Evolutionary conservation across 2,888 invertebrate species (phyloP), one percentile per base, ranked within the genome.

Genomic region (Epinotia ramella): DNA sequence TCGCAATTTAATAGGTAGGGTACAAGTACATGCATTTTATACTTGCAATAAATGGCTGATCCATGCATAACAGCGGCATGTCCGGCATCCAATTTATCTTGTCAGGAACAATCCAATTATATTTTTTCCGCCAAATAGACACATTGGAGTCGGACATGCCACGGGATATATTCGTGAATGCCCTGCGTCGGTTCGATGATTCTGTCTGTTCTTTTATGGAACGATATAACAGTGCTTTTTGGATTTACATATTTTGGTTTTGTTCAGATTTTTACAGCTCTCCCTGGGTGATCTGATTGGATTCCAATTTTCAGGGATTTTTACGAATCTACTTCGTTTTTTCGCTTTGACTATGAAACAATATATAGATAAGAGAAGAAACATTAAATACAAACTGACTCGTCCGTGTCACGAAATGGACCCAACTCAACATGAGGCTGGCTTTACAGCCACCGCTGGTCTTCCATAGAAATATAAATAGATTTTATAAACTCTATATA

Each of bases 71-170:
- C 63, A 68, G 62, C 82, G 83, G n/a, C n/a, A n/a, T n/a, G 79
- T 84, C 84, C 80, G 84, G 80, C 82, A 81, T 84, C 85, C 89
- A 91, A 90, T 91, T 90, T 91, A 89, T 90, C 84, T 87, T 88
- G 88, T 87, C 88, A 88, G 88, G 86, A 88, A 89, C 89, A 88
- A 89, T 89, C 90, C 91, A 91, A 91, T 91, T 91, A 91, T 89
- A 88, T 90, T 89, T 90, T 91, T 90, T 88, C 88, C 85, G 84
- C 87, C 86, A 88, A 88, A 90, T 88, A 87, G 89, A 87, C 88
- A 88, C 76, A 76, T 77, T 68, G 67, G 80, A 76, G 67, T 77
- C 78, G 82, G 80, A 86, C 83, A 83, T 81, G 82, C 82, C 79
- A 81, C 82, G 85, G 82, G 86, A 84, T 87, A 87, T 88, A 85